These are phyloP conservation scores for Zonotrichia albicollis DNA, from an alignment of 2,797 vertebrate species.

Conservation along the genomic window DNA sequence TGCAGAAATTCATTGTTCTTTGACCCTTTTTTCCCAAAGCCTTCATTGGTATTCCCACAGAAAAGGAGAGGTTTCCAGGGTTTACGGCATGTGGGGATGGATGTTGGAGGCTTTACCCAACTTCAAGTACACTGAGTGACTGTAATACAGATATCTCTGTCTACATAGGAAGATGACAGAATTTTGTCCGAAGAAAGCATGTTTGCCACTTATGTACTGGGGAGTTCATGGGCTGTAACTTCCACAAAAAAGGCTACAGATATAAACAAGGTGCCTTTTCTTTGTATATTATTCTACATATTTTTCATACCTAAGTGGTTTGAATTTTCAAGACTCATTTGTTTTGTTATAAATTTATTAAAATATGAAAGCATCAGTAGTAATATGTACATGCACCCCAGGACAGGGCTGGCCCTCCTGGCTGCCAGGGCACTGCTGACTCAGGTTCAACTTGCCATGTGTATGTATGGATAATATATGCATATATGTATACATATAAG, in stretches of 20 bases:
- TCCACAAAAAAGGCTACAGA: not conserved
- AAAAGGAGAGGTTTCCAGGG: not conserved
- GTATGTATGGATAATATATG: not conserved
- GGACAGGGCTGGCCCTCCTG: accelerated
- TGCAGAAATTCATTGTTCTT: not conserved
- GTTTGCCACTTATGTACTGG: not conserved
- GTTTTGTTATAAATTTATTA: not conserved
- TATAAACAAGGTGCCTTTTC: not conserved
- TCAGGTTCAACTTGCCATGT: not conserved
- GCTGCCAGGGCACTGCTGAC: not conserved
- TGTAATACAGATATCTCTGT: not conserved
- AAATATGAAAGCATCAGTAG: not conserved
- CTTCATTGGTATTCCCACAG: not conserved
- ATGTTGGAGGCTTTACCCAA: not conserved
- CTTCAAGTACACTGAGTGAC: not conserved
- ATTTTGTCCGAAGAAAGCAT: not conserved
- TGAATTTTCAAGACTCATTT: not conserved
- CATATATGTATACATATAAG: not conserved
- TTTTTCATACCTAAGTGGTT: not conserved
- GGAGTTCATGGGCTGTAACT: not conserved
- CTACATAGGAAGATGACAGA: not conserved
- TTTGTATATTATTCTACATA: not conserved
- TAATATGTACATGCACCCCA: not conserved
- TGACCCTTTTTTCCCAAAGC: not conserved
- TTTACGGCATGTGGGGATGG: not conserved